phyloP scores from a whole-genome alignment of 2,113 vertebrate genomes.

The Larimichthys crocea region DNA sequence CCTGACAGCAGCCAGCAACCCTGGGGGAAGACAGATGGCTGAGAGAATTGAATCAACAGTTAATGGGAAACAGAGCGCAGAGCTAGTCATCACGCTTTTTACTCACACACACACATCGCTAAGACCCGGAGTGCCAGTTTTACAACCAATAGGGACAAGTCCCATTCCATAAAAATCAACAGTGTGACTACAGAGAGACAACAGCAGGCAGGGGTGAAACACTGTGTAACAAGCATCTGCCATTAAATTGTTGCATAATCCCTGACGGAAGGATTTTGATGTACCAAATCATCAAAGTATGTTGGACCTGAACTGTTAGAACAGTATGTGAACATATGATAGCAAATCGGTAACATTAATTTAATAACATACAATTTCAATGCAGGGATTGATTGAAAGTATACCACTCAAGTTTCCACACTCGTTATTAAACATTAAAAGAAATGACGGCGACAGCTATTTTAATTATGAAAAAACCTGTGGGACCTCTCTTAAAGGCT shows the following conservation, averaged over 20 bases:
- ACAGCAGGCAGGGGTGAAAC: conserved; percentile 12
- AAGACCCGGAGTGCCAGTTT: conserved; percentile 8
- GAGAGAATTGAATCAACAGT: conserved; percentile 69
- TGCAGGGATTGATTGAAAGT: background rate
- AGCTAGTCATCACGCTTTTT: conserved; percentile 30
- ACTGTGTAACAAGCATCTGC: conserved; percentile 22
- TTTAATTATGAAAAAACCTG: background rate
- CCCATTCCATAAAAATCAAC: conserved; percentile 29
- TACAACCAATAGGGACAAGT: conserved; percentile 32
- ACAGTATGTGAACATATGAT: background rate
- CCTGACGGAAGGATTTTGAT: conserved; percentile 31
- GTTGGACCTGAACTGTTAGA: background rate
- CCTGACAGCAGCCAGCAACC: conserved; percentile 60
- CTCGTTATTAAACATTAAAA: conserved; percentile 18
- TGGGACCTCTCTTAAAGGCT: background rate
- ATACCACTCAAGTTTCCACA: background rate
- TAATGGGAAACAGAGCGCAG: conserved; percentile 56
- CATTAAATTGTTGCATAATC: conserved; percentile 12
- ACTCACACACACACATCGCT: background rate
- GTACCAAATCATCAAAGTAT: conserved; percentile 34
- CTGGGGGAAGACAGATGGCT: conserved; percentile 64
- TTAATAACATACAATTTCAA: background rate
- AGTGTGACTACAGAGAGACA: conserved; percentile 35
- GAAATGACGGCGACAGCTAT: conserved; percentile 9
- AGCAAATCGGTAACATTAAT: background rate